Conservation (phyloP, 2,888 invertebrate genomes). For the Apoda limacodes region DNA sequence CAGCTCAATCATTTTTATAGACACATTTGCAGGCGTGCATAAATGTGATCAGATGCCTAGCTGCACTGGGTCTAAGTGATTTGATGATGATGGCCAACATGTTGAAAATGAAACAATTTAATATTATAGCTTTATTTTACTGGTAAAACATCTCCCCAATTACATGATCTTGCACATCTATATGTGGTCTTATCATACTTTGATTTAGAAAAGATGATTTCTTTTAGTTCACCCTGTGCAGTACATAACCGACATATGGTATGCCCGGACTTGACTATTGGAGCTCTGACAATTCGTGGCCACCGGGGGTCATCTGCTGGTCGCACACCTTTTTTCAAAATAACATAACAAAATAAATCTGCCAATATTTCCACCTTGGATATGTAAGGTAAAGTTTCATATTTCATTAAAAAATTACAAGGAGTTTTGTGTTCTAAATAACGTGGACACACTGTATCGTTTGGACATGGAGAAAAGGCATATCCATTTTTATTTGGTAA, state of each 20-base stretch:
- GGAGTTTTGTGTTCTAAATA: constrained; percentile 73
- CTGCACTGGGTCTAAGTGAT: too few species aligned
- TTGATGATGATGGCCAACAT: too few species aligned
- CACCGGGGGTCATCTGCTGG: constrained; percentile 70
- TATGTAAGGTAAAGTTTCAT: constrained; percentile 67
- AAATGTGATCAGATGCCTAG: too few species aligned
- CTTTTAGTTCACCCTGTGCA: constrained; percentile 76
- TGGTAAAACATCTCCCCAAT: constrained; percentile 87
- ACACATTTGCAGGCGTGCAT: too few species aligned
- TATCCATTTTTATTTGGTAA: constrained; percentile 55
- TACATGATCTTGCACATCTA: constrained; percentile 76
- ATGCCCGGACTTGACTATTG: constrained; percentile 76
- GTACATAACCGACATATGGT: constrained; percentile 85
- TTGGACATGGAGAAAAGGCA: constrained; percentile 89
- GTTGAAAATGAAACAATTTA: background rate
- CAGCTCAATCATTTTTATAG: too few species aligned
- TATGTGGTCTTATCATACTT: constrained; percentile 84
- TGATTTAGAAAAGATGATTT: constrained; percentile 79
- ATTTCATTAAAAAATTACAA: constrained; percentile 81
- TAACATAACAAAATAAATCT: constrained; percentile 82
- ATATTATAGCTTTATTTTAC: constrained; percentile 48
- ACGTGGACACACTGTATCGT: constrained; percentile 83
- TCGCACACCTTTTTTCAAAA: constrained; percentile 80
- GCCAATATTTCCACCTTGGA: constrained; percentile 42
- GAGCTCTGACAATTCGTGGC: constrained; percentile 85